Percentiles rank a stretch among this genome's conserved stretches.
Conservation (phyloP, 2,888 invertebrate genomes). For the Lobophora halterata region DNA sequence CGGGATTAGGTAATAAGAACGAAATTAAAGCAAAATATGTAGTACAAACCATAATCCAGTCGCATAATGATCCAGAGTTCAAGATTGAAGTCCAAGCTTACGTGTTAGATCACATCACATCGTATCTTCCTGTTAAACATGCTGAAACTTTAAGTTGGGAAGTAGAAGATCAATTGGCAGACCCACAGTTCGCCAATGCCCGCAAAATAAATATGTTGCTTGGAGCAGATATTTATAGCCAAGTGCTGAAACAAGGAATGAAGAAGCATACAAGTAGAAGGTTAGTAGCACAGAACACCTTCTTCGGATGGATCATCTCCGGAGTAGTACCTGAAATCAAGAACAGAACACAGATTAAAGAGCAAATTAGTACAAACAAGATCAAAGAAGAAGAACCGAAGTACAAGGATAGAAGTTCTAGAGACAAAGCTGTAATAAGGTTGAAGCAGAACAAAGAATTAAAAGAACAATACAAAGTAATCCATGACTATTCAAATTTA, state of each 20-base stretch:
- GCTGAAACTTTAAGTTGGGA: neutral
- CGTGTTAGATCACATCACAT: neutral
- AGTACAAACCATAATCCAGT: neutral
- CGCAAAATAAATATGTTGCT: slow-evolving; percentile 1
- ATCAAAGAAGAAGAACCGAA: neutral
- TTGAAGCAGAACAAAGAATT: too few relatives aligned
- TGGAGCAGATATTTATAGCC: slow-evolving; percentile 1
- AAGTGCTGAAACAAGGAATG: neutral
- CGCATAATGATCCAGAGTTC: neutral
- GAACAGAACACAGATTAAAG: neutral
- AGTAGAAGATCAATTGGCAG: neutral
- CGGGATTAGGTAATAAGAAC: neutral
- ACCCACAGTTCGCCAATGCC: neutral
- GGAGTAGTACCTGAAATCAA: neutral
- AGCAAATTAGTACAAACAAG: neutral
- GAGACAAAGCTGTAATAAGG: slow-evolving; percentile 2
- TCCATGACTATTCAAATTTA: neutral
- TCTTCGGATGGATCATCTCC: slow-evolving; percentile 1
- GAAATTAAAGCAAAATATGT: neutral
- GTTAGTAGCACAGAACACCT: neutral
- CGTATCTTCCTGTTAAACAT: neutral
- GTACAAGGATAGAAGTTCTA: neutral
- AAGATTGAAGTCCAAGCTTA: neutral
- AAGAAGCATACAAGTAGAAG: neutral
- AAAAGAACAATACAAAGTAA: slow-evolving; percentile 1